Conservation (phyloP, 2,888 invertebrate species). For the Suillia variegata region DNA sequence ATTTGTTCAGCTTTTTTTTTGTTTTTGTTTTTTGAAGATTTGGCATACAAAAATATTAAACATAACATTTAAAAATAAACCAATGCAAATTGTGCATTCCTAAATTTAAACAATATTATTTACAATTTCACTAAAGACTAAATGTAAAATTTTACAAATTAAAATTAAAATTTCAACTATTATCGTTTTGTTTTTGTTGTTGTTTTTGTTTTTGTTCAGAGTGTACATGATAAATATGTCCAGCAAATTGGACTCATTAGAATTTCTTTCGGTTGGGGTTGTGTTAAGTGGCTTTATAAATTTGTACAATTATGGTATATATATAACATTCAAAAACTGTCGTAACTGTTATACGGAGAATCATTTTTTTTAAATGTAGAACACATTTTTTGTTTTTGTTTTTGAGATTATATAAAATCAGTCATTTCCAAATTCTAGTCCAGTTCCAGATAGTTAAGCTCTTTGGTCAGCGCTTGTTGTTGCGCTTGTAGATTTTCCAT, state of each 20-base stretch:
- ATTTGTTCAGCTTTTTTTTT: too few relatives aligned
- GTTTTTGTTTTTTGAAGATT: slow-evolving; percentile 27
- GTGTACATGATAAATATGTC: too few relatives aligned
- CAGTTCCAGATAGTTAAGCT: slow-evolving; percentile 43
- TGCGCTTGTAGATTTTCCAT: slow-evolving; percentile 37
- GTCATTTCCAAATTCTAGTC: slow-evolving; percentile 33
- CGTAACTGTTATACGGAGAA: neutral
- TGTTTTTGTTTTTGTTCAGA: too few relatives aligned
- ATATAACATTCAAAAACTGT: slow-evolving; percentile 23
- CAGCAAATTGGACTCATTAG: too few relatives aligned
- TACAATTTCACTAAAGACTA: too few relatives aligned
- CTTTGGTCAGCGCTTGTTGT: slow-evolving; percentile 34
- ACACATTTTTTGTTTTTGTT: slow-evolving; percentile 6
- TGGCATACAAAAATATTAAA: slow-evolving; percentile 35
- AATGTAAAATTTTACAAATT: too few relatives aligned
- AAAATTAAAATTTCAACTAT: too few relatives aligned
- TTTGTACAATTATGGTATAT: slow-evolving; percentile 36
- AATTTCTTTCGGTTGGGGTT: too few relatives aligned
- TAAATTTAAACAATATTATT: neutral
- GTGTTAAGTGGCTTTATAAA: slow-evolving; percentile 9
- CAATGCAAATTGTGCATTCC: neutral
- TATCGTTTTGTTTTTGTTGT: too few relatives aligned
- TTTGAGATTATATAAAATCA: slow-evolving; percentile 8
- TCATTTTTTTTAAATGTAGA: slow-evolving; percentile 24
- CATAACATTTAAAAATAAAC: slow-evolving; percentile 23